Evolutionary conservation across 2,888 invertebrate species (phyloP), one percentile per base, ranked within the genome.

Genomic region (Gandaritis pyraliata): DNA sequence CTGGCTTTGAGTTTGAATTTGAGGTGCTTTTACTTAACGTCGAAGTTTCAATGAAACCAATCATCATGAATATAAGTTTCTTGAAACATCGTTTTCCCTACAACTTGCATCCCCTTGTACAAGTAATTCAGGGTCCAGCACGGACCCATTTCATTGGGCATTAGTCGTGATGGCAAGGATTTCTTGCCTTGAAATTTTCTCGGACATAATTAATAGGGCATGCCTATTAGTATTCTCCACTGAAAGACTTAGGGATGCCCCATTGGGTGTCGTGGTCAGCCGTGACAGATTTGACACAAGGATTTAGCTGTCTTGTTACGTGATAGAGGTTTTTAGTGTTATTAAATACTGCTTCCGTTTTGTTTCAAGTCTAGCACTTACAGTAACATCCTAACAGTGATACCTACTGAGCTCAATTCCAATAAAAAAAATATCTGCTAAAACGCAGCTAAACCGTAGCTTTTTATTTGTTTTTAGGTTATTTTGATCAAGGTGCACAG

Each of bases 121-220:
- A 71, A 84, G 78, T 82, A 81, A 82, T 81, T 80, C 81, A 71
- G 82, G 82, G 86, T 83, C 83, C 81, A 81, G 76, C 68, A 73
- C 78, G 82, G 77, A 92, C 91, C 90, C 90, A 90, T 90, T 89
- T 92, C 91, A 91, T 86, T 87, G 72, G 86, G 91, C 80, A 91
- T 91, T 92, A 91, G 78, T 74, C 75, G 72, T 86, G 87, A 89
- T 87, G 77, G 85, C 85, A 67, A 78, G 88, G 89, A 88, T 90
- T 89, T 88, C 89, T 88, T 88, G 88, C 81, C 86, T 87, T 85
- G 83, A 90, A 89, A 90, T 87, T 89, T 90, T 88, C 89, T 86
- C 80, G 81, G 85, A 82, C 86, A 86, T 86, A 88, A 90, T 90
- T 87, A 90, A 87, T 88, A 86, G 87, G 83, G 76, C 75, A 70